These are phyloP conservation scores for Apodemus sylvaticus DNA, from an alignment of 2,113 vertebrate species.

Conservation along the genomic window DNA sequence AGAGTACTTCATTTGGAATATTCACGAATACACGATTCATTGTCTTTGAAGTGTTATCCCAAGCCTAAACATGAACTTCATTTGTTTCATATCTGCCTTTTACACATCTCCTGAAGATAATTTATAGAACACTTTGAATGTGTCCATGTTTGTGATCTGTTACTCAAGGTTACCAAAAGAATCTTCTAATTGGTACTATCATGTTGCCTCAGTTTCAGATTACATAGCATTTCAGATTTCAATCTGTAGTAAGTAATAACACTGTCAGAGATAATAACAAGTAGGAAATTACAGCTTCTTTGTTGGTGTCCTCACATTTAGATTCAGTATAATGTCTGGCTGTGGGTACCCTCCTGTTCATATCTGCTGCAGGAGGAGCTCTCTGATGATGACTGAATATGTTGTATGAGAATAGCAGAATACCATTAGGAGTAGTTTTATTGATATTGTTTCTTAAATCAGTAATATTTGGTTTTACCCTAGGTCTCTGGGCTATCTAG, in stretches of 20 bases:
- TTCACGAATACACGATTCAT: background rate
- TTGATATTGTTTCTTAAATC: background rate
- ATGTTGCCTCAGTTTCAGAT: background rate
- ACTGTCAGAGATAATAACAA: background rate
- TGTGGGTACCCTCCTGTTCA: background rate
- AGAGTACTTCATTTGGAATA: background rate
- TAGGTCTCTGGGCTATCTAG: background rate
- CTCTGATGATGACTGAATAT: background rate
- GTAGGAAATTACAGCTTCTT: background rate
- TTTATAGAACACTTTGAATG: background rate
- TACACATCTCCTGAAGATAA: background rate
- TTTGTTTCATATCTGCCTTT: background rate
- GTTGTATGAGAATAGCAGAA: background rate
- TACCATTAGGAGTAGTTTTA: background rate
- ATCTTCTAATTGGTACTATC: background rate
- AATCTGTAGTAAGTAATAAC: background rate
- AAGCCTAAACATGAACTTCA: background rate
- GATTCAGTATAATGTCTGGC: background rate
- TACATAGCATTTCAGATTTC: background rate
- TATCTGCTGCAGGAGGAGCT: background rate
- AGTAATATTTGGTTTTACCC: background rate
- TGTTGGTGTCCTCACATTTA: background rate
- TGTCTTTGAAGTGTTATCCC: background rate
- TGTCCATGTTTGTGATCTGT: background rate
- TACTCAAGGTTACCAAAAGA: background rate